Percentiles rank a stretch among this genome's conserved stretches.
Evolutionary conservation across 1,140 invertebrate genomes (phyloP).

Genomic region (Zaprionus gabonicus): DNA sequence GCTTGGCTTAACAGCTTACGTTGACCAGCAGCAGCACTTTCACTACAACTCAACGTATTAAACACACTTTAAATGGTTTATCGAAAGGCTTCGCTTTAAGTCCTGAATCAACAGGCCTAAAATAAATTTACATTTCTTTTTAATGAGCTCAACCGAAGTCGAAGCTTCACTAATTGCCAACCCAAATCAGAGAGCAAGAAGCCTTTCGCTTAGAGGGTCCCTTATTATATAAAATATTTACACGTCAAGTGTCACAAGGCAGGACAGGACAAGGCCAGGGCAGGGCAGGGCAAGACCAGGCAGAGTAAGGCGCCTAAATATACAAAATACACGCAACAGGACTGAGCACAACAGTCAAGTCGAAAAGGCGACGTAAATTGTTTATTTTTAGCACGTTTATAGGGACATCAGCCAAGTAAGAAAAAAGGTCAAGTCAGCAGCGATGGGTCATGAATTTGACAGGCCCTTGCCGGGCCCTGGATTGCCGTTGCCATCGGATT

Average conservation of each 20-base stretch:
- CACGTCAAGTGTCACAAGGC: slow-evolving; percentile 64
- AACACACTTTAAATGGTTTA: background rate
- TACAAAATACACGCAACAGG: slow-evolving; percentile 58
- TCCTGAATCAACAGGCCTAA: slow-evolving; percentile 14
- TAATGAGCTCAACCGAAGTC: slow-evolving; percentile 29
- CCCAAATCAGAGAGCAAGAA: slow-evolving; percentile 61
- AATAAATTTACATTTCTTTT: slow-evolving; percentile 23
- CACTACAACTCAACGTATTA: background rate
- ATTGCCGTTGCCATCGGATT: slow-evolving; percentile 56
- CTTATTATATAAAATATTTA: slow-evolving; percentile 75
- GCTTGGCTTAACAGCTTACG: background rate
- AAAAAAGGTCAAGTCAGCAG: slow-evolving; percentile 74
- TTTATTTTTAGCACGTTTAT: slow-evolving; percentile 82
- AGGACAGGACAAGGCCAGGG: too few relatives aligned
- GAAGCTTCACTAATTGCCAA: slow-evolving; percentile 69
- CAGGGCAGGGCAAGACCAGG: background rate
- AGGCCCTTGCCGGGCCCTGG: background rate
- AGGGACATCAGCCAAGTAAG: slow-evolving; percentile 59
- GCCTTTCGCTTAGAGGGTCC: background rate
- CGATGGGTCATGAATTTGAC: slow-evolving; percentile 53
- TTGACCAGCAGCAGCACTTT: background rate
- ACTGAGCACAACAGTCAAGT: slow-evolving; percentile 39
- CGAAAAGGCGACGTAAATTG: slow-evolving; percentile 53
- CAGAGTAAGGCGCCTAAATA: slow-evolving; percentile 31
- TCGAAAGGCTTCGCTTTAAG: background rate